phyloP scores from a whole-genome alignment of 2,113 vertebrate genomes.

The Thunnus maccoyii region DNA sequence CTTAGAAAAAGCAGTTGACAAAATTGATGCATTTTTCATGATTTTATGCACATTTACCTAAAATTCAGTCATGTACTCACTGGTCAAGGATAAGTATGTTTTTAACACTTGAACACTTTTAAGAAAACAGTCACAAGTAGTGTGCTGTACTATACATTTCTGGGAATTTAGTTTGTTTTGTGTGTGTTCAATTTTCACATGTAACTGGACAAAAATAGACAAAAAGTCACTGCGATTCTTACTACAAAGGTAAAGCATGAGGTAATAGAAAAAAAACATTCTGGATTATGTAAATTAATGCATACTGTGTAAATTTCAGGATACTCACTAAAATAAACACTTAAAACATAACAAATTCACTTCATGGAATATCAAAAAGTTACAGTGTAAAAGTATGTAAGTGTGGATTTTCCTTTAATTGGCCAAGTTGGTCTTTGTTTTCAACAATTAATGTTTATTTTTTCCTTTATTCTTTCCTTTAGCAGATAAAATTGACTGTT shows the following conservation, averaged over 20 bases:
- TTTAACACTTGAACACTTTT: neutral
- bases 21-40: neutral
- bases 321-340: too few species aligned
- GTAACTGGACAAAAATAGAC: neutral
- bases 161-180: neutral
- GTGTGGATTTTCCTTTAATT: too few species aligned
- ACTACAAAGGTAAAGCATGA: too few species aligned
- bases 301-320: too few species aligned
- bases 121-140: neutral
- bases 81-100: neutral
- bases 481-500: conserved; percentile 2
- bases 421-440: neutral
- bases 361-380: neutral
- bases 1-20: neutral
- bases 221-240: too few species aligned
- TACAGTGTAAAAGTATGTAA: too few species aligned
- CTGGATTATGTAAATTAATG: too few species aligned
- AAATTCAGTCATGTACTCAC: too few species aligned
- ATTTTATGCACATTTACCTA: neutral
- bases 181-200: neutral
- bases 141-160: neutral
- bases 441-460: neutral
- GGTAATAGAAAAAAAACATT: too few species aligned
- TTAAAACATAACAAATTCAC: neutral
- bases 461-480: neutral